Conservation (phyloP, 2,113 vertebrate species). For the Blennius ocellaris region DNA sequence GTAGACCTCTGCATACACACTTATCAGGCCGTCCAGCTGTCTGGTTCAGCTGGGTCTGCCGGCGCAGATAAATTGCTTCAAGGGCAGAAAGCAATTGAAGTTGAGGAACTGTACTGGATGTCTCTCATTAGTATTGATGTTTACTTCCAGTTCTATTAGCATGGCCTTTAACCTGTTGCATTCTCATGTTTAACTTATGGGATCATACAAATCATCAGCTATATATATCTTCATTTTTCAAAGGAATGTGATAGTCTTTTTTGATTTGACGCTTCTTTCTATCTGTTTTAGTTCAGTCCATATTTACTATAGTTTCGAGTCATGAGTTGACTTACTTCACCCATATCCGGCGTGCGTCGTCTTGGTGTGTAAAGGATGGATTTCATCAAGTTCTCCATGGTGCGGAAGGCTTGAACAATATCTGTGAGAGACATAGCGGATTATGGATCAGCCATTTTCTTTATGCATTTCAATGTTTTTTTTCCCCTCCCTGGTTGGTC, state of each 20-base stretch:
- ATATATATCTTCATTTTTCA: no score
- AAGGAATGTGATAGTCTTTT: no score
- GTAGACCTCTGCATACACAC: conserved; percentile 41
- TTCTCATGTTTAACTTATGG: conserved; percentile 14
- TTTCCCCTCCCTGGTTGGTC: fast-evolving
- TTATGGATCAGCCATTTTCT: neutral
- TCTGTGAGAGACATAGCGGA: conserved; percentile 44
- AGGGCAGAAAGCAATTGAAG: conserved; percentile 41
- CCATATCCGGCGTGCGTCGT: conserved; percentile 56
- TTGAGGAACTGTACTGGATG: conserved; percentile 15
- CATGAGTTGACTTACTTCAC: conserved; percentile 58
- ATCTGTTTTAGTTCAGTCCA: no score
- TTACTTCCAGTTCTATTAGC: conserved; percentile 9
- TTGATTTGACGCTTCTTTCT: no score
- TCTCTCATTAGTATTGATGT: neutral
- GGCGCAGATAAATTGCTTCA: conserved; percentile 63
- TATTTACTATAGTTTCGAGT: no score
- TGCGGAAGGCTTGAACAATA: conserved; percentile 35
- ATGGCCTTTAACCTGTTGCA: conserved; percentile 24
- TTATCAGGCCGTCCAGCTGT: conserved; percentile 74
- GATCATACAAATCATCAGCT: conserved; percentile 26
- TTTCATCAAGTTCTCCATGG: conserved; percentile 68
- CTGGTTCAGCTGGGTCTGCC: conserved; percentile 32
- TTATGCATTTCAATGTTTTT: neutral
- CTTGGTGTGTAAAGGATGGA: conserved; percentile 49